Conservation (phyloP, 2,888 invertebrate genomes). For the Drosophila melanosoma region DNA sequence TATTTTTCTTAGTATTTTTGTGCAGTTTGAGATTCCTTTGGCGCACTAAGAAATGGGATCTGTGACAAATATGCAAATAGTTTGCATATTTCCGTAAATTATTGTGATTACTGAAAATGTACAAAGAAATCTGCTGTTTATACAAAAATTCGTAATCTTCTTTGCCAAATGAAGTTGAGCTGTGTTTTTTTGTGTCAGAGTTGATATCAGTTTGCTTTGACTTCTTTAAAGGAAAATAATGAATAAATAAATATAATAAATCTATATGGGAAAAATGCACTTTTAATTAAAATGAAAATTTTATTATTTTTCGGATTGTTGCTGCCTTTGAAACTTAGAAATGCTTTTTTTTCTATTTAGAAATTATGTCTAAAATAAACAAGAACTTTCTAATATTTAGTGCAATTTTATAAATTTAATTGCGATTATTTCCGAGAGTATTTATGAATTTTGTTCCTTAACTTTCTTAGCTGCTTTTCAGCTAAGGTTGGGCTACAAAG, state of each 20-base stretch:
- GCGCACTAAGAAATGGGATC: conserved; percentile 45
- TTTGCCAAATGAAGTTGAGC: neutral
- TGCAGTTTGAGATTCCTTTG: conserved; percentile 59
- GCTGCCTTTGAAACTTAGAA: neutral
- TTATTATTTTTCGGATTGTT: neutral
- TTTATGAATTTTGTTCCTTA: neutral
- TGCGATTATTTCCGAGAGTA: neutral
- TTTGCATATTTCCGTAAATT: conserved; percentile 16
- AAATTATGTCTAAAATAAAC: neutral
- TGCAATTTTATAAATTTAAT: neutral
- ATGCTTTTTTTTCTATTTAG: neutral
- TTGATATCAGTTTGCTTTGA: neutral
- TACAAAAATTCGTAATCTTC: neutral
- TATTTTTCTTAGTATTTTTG: conserved; percentile 30
- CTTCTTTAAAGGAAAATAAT: neutral
- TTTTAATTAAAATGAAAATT: neutral
- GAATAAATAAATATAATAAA: neutral
- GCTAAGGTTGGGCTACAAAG: neutral
- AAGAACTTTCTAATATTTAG: fast-evolving
- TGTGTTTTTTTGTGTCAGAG: neutral
- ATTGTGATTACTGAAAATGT: conserved; percentile 21
- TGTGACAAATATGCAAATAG: conserved; percentile 22
- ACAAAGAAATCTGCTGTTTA: neutral
- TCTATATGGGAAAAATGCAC: neutral
- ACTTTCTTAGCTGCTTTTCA: neutral